These are phyloP conservation scores for Malurus splendens DNA, from an alignment of 2,797 vertebrate genomes.

Conservation along the genomic window DNA sequence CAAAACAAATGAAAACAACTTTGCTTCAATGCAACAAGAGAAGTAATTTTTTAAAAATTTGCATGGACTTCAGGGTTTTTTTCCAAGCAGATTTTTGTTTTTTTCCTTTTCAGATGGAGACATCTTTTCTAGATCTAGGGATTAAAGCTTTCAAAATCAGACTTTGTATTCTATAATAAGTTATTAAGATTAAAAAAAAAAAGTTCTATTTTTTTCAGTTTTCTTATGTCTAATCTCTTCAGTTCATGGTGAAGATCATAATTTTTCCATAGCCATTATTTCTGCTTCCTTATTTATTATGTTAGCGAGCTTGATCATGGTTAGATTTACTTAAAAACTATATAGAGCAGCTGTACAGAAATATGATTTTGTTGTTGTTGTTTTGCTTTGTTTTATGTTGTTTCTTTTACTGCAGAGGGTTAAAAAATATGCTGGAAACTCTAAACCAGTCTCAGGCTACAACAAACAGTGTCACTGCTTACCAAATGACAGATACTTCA, in stretches of 20 bases:
- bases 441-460: not conserved
- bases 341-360: not conserved
- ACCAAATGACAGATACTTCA: not conserved
- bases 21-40: not conserved
- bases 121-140: not conserved
- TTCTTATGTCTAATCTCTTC: not conserved
- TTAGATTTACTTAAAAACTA: not conserved
- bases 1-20: not conserved
- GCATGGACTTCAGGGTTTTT: rapidly evolving
- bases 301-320: not conserved
- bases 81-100: not conserved
- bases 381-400: not conserved
- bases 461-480: not conserved
- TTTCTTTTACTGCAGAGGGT: not conserved
- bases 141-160: not conserved
- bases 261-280: not conserved
- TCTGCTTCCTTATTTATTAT: not conserved
- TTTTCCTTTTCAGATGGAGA: not conserved
- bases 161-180: not conserved
- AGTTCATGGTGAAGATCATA: not conserved
- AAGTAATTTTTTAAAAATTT: not conserved
- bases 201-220: not conserved
- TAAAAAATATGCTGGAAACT: not conserved
- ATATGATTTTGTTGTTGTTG: not conserved
- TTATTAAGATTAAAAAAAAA: not conserved